Conservation (phyloP, 2,113 vertebrate species). For the Cyprinodon tularosa region DNA sequence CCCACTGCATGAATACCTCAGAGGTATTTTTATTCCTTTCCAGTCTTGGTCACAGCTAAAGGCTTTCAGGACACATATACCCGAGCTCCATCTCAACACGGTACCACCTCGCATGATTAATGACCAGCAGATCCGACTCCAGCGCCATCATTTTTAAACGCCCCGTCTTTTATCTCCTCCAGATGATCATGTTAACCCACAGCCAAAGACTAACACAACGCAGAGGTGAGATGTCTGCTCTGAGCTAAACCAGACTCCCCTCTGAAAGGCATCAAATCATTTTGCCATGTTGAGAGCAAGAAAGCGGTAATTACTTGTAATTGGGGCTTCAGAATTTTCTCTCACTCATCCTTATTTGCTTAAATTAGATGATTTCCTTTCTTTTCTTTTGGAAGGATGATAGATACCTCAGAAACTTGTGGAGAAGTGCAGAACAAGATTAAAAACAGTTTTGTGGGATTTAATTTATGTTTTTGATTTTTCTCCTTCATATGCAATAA, state of each 20-base stretch:
- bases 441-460: conserved; percentile 94
- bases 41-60: conserved; percentile 77
- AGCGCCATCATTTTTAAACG: conserved; percentile 60
- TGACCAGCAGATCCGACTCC: conserved; percentile 80
- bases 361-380: conserved; percentile 92
- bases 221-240: conserved; percentile 93
- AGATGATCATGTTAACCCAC: conserved; percentile 88
- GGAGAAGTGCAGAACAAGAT: conserved; percentile 81
- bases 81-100: conserved; percentile 80
- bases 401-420: conserved; percentile 85
- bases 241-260: conserved; percentile 98
- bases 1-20: conserved; percentile 33
- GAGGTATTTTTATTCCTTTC: conserved; percentile 83
- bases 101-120: conserved; percentile 89
- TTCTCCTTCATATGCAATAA: conserved; percentile 67
- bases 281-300: conserved; percentile 97
- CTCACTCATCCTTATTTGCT: conserved; percentile 74
- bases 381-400: conserved; percentile 85
- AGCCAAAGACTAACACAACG: conserved; percentile 90
- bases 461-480: conserved; percentile 85
- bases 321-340: conserved; percentile 92
- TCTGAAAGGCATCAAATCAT: conserved; percentile 98
- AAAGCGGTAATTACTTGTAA: conserved; percentile 99
- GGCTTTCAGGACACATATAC: conserved; percentile 81
- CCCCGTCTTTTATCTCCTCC: conserved; percentile 82